Conservation (phyloP, 1,140 invertebrate genomes). For the Lepidurus couesii region DNA sequence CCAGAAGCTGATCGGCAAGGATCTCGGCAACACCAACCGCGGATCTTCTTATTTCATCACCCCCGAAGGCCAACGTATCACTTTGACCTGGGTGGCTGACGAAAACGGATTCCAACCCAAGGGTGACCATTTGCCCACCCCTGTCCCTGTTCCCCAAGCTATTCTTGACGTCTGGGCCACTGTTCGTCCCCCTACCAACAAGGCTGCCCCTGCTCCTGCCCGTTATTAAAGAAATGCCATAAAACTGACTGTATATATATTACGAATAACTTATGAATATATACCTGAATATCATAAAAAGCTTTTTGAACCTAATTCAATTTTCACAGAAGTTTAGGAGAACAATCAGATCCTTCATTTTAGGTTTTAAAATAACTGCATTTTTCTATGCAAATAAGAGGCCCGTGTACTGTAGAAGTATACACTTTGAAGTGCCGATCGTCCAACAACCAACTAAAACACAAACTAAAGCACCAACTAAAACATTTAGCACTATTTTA, state of each 20-base stretch:
- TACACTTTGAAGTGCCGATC: too few relatives aligned
- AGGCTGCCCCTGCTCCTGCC: background rate
- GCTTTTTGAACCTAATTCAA: background rate
- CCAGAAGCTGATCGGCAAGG: constrained; percentile 33
- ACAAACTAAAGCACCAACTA: too few relatives aligned
- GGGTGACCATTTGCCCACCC: constrained; percentile 40
- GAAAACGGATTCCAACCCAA: constrained; percentile 40
- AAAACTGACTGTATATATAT: background rate
- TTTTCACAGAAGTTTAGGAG: background rate
- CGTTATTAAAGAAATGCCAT: background rate
- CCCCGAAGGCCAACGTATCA: constrained; percentile 38
- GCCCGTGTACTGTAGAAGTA: too few relatives aligned
- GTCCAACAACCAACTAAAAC: too few relatives aligned
- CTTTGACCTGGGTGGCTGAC: constrained; percentile 39
- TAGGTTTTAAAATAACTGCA: too few relatives aligned
- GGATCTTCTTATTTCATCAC: constrained; percentile 39
- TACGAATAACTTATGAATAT: background rate
- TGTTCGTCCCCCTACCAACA: background rate
- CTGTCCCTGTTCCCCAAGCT: constrained; percentile 34
- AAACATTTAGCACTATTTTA: too few relatives aligned
- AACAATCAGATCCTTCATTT: background rate
- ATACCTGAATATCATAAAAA: background rate
- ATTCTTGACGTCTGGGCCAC: constrained; percentile 13
- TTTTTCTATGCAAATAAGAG: too few relatives aligned
- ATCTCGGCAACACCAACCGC: constrained; percentile 42